These are phyloP conservation scores for Aleiodes testaceus DNA, from an alignment of 2,888 invertebrate genomes.

Conservation along the genomic window DNA sequence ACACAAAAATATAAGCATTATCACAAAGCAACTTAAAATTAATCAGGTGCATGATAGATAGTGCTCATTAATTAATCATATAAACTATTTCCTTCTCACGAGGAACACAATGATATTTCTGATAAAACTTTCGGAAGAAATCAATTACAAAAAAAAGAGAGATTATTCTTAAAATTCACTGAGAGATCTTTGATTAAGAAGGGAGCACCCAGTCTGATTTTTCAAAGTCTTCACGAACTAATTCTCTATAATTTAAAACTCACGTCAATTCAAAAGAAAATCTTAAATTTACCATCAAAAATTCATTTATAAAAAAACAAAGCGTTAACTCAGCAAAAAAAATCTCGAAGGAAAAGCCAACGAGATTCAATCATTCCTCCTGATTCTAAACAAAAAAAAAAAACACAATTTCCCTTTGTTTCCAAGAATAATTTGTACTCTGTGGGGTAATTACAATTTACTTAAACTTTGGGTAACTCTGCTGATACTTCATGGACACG, in stretches of 20 bases:
- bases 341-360: constrained; percentile 44
- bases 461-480: constrained; percentile 61
- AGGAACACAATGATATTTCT: constrained; percentile 13
- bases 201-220: constrained; percentile 16
- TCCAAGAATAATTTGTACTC: constrained; percentile 30
- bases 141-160: constrained; percentile 3
- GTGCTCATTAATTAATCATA: constrained; percentile 25
- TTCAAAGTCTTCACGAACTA: background rate
- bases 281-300: constrained; percentile 33
- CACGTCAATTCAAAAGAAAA: background rate
- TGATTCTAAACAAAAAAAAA: constrained; percentile 15
- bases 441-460: constrained; percentile 52
- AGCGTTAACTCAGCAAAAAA: constrained; percentile 34
- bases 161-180: constrained; percentile 7
- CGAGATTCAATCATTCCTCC: constrained; percentile 8
- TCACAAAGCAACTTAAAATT: constrained; percentile 24
- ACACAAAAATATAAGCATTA: constrained; percentile 19
- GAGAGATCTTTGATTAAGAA: constrained; percentile 32
- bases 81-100: background rate
- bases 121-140: constrained; percentile 1
- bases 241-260: background rate
- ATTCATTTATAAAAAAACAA: constrained; percentile 38
- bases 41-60: constrained; percentile 11
- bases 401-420: background rate
- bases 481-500: constrained; percentile 2